Base-by-base conservation (phyloP, 2,888 invertebrate genomes). In the Amaurobius ferox region DNA sequence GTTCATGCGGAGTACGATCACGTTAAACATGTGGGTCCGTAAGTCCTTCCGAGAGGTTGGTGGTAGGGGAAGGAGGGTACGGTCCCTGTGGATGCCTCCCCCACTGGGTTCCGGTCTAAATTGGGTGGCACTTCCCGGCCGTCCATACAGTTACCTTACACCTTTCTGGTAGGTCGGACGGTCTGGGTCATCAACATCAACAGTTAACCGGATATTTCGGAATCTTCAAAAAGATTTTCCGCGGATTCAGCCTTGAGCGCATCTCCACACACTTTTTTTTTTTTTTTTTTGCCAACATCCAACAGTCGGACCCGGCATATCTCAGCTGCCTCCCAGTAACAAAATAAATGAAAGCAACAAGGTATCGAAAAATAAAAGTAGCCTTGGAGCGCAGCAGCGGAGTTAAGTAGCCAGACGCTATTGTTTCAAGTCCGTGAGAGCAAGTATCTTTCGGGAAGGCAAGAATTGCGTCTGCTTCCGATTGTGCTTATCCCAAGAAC, bases 381-480 rank as follows among this genome's bases (percentile, higher is more conserved):
- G 44, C 44, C 44, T 44, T 44, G 44, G 11, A 44, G 44, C 44
- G 16, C 16, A 16, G 16, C 44, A 44, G 44, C 13, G 16, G 66
- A 68, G 73, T 71, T 79, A 71, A 64, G 28, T 62, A 71, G 44
- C 48, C 67, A 67, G 73, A 62, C 74, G n/a, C 70, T 67, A 80
- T 80, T 80, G 80, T 80, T 67, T 80, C 19, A 32, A 29, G 29
- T 55, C 61, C 68, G 81, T 81, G 74, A 76, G 74, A 72, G 67
- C 35, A 73, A 28, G 26, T 32, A 28, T 62, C 64, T 48, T 35
- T 26, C 39, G 44, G 44, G 5, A 7, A 35, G 9, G 16, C 9
- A 16, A 44, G 1, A 71, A 80, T 80, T 73, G 72, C 79, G 67
- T 80, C 79, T 80, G 66, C 73, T 80, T 67, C 73, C 71, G 79